Percentiles rank a stretch among this genome's conserved stretches.
phyloP scores from a whole-genome alignment of 64 coral and sea anemone genomes.

The Catalaphyllia jardinei region DNA sequence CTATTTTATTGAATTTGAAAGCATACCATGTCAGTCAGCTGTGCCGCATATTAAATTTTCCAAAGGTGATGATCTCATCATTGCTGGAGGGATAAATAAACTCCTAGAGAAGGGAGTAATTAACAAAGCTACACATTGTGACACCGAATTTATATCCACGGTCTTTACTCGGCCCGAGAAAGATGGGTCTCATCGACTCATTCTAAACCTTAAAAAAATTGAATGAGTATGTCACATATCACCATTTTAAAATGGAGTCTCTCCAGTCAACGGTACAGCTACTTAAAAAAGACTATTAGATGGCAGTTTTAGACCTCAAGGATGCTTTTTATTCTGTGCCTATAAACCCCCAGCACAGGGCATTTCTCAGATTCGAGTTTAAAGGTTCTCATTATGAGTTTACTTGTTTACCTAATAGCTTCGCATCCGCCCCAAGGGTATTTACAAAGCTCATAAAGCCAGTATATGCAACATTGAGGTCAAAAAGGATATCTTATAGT shows the following conservation, averaged over 20 bases:
- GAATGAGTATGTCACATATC: slow-evolving; percentile 22
- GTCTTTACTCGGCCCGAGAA: not conserved
- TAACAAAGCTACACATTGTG: slow-evolving; percentile 6
- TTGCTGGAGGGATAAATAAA: not conserved
- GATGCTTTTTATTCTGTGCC: slow-evolving; percentile 53
- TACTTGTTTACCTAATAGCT: slow-evolving; percentile 32
- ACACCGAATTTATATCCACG: slow-evolving; percentile 13
- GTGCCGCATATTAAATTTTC: slow-evolving; percentile 18
- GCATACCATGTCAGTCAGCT: not conserved
- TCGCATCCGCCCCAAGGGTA: slow-evolving; percentile 32
- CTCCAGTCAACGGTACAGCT: slow-evolving; percentile 7
- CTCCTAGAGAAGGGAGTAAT: slow-evolving; percentile 19
- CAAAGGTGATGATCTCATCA: slow-evolving; percentile 11
- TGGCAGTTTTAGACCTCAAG: slow-evolving; percentile 49
- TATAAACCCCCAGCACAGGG: slow-evolving; percentile 13
- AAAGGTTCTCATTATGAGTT: slow-evolving; percentile 13
- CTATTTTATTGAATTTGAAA: slow-evolving; percentile 4
- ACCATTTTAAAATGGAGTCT: slow-evolving; percentile 55
- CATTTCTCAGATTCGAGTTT: slow-evolving; percentile 22
- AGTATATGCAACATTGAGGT: slow-evolving; percentile 22
- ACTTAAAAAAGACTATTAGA: slow-evolving; percentile 28
- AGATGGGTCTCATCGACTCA: slow-evolving; percentile 35
- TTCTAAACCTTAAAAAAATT: slow-evolving; percentile 49
- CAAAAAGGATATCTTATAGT: slow-evolving; percentile 36
- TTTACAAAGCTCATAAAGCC: slow-evolving; percentile 58